Conservation (phyloP, 2,797 vertebrate genomes). For the Loris lydekkerianus region DNA sequence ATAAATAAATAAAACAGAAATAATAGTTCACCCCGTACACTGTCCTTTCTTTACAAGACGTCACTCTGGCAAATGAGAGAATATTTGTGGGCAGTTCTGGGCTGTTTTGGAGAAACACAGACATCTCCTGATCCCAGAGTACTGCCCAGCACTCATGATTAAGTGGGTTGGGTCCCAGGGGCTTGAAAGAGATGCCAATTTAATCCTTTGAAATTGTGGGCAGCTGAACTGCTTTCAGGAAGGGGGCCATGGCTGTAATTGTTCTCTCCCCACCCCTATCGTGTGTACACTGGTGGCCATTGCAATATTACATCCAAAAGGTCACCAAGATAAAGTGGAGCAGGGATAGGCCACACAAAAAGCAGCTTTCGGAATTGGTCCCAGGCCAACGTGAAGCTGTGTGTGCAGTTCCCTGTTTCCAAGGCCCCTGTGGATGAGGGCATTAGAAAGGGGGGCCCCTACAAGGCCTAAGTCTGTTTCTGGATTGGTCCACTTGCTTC, state of each 20-base stretch:
- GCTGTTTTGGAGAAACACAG: constrained; percentile 11
- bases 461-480: background rate
- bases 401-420: background rate
- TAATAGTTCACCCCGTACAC: background rate
- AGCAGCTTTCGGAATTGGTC: background rate
- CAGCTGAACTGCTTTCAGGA: background rate
- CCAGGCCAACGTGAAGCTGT: background rate
- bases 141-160: background rate
- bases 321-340: background rate
- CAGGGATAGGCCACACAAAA: background rate
- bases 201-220: background rate
- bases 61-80: background rate
- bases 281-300: background rate
- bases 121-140: background rate
- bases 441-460: background rate
- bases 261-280: background rate
- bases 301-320: background rate
- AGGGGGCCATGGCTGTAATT: rapidly evolving
- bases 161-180: background rate
- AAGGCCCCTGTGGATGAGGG: background rate
- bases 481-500: background rate
- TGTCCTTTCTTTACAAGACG: background rate
- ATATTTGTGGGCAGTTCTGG: rapidly evolving
- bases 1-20: background rate
- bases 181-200: background rate